Percentiles rank a stretch among this genome's conserved stretches.
Evolutionary conservation across 2,888 invertebrate genomes (phyloP).

Genomic region (Hirtodrosophila duncani): DNA sequence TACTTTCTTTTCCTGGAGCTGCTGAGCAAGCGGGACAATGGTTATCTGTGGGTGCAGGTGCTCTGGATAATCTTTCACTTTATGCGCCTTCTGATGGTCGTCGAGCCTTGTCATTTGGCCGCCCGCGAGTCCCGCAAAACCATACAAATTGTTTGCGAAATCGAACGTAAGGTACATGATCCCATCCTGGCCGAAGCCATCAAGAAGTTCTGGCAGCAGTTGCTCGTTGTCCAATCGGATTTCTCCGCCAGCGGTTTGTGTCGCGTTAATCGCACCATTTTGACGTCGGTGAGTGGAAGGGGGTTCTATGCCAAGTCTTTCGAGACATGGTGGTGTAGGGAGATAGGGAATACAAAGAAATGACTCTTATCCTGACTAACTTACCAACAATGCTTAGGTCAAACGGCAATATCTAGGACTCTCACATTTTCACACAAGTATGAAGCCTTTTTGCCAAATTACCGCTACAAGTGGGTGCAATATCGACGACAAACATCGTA

Average conservation of each 20-base stretch:
- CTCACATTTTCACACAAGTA: too few species aligned
- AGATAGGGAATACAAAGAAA: too few species aligned
- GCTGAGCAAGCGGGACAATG: slow-evolving; percentile 75
- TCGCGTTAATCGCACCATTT: slow-evolving; percentile 79
- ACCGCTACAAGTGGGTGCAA: too few species aligned
- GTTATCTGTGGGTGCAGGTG: slow-evolving; percentile 78
- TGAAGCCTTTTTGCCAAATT: too few species aligned
- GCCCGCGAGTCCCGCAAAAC: slow-evolving; percentile 78
- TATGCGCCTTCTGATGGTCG: slow-evolving; percentile 79
- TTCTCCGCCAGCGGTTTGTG: slow-evolving; percentile 81
- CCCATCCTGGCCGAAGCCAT: slow-evolving; percentile 76
- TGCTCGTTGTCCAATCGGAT: slow-evolving; percentile 72
- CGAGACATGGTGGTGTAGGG: too few species aligned
- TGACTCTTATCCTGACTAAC: too few species aligned
- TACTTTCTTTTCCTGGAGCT: slow-evolving; percentile 80
- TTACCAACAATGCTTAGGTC: too few species aligned
- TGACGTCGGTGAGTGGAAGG: slow-evolving; percentile 79
- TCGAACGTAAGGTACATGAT: slow-evolving; percentile 74
- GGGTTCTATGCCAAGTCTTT: too few species aligned
- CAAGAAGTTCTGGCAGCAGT: slow-evolving; percentile 77
- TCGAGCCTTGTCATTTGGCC: slow-evolving; percentile 80
- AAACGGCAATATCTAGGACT: too few species aligned
- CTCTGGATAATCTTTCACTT: slow-evolving; percentile 80
- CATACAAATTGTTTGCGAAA: slow-evolving; percentile 79
- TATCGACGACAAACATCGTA: too few species aligned